phyloP scores from a whole-genome alignment of 1,140 invertebrate genomes.

The Coenobita brevimanus region DNA sequence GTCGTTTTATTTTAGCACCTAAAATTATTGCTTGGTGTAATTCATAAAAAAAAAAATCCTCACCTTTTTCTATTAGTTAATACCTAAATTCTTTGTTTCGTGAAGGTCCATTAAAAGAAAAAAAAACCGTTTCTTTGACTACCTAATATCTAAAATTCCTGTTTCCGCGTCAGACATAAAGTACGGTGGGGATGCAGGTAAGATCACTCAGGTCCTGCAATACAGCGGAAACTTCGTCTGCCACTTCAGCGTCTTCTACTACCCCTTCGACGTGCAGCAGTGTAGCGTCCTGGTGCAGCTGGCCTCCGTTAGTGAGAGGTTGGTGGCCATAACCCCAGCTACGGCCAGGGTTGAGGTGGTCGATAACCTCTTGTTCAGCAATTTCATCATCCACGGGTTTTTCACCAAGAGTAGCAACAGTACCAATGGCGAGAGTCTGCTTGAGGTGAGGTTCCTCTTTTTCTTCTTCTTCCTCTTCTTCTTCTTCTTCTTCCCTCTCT shows the following conservation, averaged over 20 bases:
- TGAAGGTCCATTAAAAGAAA: too few species aligned
- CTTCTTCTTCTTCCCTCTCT: constrained; percentile 3
- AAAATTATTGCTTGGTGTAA: not conserved
- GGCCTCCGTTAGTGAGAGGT: constrained; percentile 22
- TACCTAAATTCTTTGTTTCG: too few species aligned
- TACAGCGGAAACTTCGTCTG: constrained; percentile 50
- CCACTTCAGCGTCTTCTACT: constrained; percentile 41
- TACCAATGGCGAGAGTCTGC: too few species aligned
- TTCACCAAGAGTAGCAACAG: too few species aligned
- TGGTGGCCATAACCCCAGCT: constrained; percentile 33
- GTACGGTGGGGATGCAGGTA: not conserved
- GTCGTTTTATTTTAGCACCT: not conserved
- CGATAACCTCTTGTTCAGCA: too few species aligned
- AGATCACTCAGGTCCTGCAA: constrained; percentile 16
- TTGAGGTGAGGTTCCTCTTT: not conserved
- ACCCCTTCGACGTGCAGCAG: constrained; percentile 42
- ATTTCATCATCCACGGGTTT: too few species aligned
- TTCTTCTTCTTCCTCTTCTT: not conserved
- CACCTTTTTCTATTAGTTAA: too few species aligned
- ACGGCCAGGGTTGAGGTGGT: too few species aligned
- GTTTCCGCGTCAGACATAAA: too few species aligned
- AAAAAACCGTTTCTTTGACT: too few species aligned
- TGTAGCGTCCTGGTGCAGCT: constrained; percentile 31
- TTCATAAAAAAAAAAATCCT: too few species aligned
- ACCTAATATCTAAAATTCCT: too few species aligned